Conservation (phyloP, 2,797 vertebrate species). For the Paramormyrops hopkinsi region DNA sequence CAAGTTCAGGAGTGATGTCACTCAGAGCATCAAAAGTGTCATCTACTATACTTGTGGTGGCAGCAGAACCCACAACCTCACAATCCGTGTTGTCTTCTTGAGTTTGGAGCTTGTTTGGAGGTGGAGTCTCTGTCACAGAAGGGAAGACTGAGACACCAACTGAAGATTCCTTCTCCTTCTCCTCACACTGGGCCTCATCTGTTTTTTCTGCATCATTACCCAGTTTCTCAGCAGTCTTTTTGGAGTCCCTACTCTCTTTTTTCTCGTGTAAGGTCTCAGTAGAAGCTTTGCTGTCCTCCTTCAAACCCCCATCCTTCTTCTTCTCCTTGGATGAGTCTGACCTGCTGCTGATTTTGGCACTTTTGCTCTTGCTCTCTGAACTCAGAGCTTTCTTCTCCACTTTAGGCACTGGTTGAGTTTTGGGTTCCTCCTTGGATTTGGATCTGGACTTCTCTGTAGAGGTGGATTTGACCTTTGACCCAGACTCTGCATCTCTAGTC, state of each 20-base stretch:
- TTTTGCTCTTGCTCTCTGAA: constrained; percentile 64
- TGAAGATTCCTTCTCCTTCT: constrained; percentile 40
- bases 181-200: constrained; percentile 46
- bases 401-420: constrained; percentile 55
- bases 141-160: constrained; percentile 29
- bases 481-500: constrained; percentile 50
- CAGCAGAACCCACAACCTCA: constrained; percentile 21
- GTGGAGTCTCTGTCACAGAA: constrained; percentile 24
- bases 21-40: constrained; percentile 59
- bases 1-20: constrained; percentile 60
- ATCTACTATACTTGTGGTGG: constrained; percentile 33
- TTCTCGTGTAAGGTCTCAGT: constrained; percentile 58
- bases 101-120: constrained; percentile 24
- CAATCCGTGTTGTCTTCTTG: constrained; percentile 45
- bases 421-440: constrained; percentile 71
- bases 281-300: constrained; percentile 59
- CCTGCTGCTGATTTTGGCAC: constrained; percentile 48
- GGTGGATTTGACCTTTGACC: constrained; percentile 61
- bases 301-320: constrained; percentile 68
- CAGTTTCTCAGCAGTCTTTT: constrained; percentile 61
- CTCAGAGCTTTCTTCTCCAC: constrained; percentile 63
- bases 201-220: constrained; percentile 53
- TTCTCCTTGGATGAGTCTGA: constrained; percentile 59
- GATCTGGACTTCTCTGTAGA: constrained; percentile 66
- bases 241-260: constrained; percentile 50